Percentiles rank a stretch among this genome's conserved stretches.
phyloP scores from a whole-genome alignment of 2,797 vertebrate species.

The Scarus forsteni region DNA sequence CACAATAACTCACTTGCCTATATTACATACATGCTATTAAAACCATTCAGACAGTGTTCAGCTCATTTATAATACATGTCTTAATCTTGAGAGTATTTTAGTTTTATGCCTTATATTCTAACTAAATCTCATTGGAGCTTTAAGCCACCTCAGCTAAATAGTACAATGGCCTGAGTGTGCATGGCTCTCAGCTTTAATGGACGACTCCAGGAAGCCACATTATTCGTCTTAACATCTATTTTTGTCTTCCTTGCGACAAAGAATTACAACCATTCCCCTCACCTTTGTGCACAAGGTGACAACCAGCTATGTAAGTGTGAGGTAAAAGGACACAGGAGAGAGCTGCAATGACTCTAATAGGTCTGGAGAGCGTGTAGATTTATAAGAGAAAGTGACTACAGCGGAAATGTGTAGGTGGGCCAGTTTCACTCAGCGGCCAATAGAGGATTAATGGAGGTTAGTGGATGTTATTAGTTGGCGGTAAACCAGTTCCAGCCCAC shows the following conservation, averaged over 20 bases:
- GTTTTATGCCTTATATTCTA: too few species aligned
- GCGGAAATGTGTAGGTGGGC: slow-evolving; percentile 32
- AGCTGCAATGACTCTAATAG: slow-evolving; percentile 23
- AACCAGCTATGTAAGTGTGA: not conserved
- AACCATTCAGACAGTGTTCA: too few species aligned
- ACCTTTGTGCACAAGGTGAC: slow-evolving; percentile 3
- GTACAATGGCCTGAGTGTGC: slow-evolving; percentile 9
- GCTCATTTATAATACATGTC: too few species aligned
- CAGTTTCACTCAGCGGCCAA: slow-evolving; percentile 15
- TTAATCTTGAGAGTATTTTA: too few species aligned
- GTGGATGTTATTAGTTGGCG: slow-evolving; percentile 61
- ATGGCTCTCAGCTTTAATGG: slow-evolving; percentile 30
- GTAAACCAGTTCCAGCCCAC: slow-evolving; percentile 63
- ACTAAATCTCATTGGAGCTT: too few species aligned
- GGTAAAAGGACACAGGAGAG: not conserved
- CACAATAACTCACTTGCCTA: too few species aligned
- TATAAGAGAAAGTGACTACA: slow-evolving; percentile 17
- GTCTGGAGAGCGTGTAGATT: slow-evolving; percentile 7
- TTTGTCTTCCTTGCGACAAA: not conserved
- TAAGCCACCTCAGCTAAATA: too few species aligned
- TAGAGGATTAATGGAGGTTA: slow-evolving; percentile 56
- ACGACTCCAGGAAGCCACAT: not conserved
- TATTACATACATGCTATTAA: too few species aligned
- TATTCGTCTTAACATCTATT: slow-evolving; percentile 15
- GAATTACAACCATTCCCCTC: slow-evolving; percentile 8